Evolutionary conservation across 1,140 invertebrate genomes (phyloP), one percentile per base, ranked within the genome.

Genomic region (Drosophila watanabei): DNA sequence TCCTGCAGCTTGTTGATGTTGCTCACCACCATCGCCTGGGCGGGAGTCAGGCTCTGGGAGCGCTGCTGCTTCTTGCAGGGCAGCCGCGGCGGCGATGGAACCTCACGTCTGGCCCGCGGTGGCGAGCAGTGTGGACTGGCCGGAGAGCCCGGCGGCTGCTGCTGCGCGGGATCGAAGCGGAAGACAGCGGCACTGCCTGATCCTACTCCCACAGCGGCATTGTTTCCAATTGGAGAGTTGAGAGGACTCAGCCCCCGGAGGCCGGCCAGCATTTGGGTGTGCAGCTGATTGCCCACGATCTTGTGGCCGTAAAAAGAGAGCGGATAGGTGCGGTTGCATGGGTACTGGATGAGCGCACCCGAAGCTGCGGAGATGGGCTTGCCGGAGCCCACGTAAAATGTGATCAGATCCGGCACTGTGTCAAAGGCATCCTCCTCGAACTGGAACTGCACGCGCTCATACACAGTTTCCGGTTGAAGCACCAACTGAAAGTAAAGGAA

Each of bases 381-480:
- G 30, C 89, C 97, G 43, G 97, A 98, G 1, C 97, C 97, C n/a
- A 98, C 97, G 92, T 99, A 98, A 68, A 96, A 98, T 5, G 98
- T 98, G 71, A 99, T 98, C 32, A 99, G 94, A 93, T 98, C 97
- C 1, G 98, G 97, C 13, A 99, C 97, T 3, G 97, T 98, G 85
- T 98, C 97, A 86, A 98, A 99, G 1, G 97, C 96, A 86, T 98
- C 98, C 80, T 98, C 98, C 94, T 99, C 98, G 91, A 99, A 98
- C 88, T 98, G 97, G 93, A 97, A 99, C 84, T 98, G 97, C 9
- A 98, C 96, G 76, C 96, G 94, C 93, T 98, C 97, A 92, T 98
- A 98, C 3, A 98, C 97, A 1, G 98, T 98, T 84, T 98, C 97
- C 0, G 96, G 96, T 85, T 97, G 97, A 9, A 98, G 95, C 0